Base-by-base conservation (phyloP, 2,888 invertebrate species). In the Platypus cylindrus region DNA sequence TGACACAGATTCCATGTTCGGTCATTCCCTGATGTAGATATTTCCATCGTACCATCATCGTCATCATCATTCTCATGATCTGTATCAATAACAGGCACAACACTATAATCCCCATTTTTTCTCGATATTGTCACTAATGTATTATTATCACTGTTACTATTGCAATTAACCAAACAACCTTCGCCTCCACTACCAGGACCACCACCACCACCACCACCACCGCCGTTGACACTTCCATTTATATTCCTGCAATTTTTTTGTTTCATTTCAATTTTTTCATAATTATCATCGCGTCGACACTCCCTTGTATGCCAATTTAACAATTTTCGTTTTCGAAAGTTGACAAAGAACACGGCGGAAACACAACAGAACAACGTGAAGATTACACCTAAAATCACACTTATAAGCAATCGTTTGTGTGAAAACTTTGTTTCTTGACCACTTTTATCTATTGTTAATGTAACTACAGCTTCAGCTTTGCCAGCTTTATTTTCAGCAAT, bases 401-500 rank as follows among this genome's bases (percentile, higher is more conserved):
- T 77, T 3, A 78, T 73, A 48, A 79, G 65, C 7, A 82, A 62
- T 12, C 70, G 65, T 64, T 74, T 64, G 53, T 70, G 59, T 55
- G 74, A 63, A 54, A 78, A 54, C 36, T 67, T 66, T 46, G 66
- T 70, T 47, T 71, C 70, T 23, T 73, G 68, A 18, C 73, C 70
- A 45, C 71, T 73, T 44, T 74, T 71, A 26, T 77, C 73, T 41
- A 85, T 74, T 2, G 74, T 70, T 48, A 86, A 64, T 38, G 74
- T 79, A 36, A 85, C 75, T 52, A 76, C 75, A 14, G 77, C 77
- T 59, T 80, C 78, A 8, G 76, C 77, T 52, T 71, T 72, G 1
- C 84, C 85, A 3, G 85, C 85, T 57, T 78, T 75, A 54, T 84
- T 85, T 57, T 84, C 82, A 1, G 84, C 84, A 34, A 74, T 69